These are phyloP conservation scores for Drosophila lowei DNA, from an alignment of 1,140 invertebrate species.

Conservation along the genomic window DNA sequence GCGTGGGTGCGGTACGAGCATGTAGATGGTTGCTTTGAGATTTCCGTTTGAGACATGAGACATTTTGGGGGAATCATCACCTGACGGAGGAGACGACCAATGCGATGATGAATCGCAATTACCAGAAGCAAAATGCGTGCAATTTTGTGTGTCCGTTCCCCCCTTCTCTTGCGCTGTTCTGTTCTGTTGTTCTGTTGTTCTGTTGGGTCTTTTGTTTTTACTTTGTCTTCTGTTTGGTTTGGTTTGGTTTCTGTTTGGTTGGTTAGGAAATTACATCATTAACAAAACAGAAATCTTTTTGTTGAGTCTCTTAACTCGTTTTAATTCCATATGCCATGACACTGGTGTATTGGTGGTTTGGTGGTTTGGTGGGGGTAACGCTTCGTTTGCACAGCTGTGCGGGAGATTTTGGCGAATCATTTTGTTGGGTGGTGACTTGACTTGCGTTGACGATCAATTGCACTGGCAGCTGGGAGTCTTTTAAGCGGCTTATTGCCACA, in stretches of 20 bases:
- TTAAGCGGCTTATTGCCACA: slow-evolving; percentile 66
- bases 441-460: slow-evolving; percentile 22
- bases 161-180: too few relatives aligned
- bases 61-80: slow-evolving; percentile 4
- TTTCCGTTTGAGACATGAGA: not conserved
- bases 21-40: slow-evolving; percentile 11
- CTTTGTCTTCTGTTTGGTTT: slow-evolving; percentile 18
- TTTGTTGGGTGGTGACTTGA: slow-evolving; percentile 7
- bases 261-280: slow-evolving; percentile 65
- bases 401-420: slow-evolving; percentile 48
- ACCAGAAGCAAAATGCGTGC: slow-evolving; percentile 66
- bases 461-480: slow-evolving; percentile 29
- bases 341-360: slow-evolving; percentile 13
- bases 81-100: slow-evolving; percentile 9
- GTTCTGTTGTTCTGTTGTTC: too few relatives aligned
- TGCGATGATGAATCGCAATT: slow-evolving; percentile 54
- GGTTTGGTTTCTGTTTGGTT: slow-evolving; percentile 21
- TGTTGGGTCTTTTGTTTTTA: not conserved
- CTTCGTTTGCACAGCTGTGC: slow-evolving; percentile 43
- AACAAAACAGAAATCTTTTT: slow-evolving; percentile 22
- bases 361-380: slow-evolving; percentile 31
- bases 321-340: slow-evolving; percentile 50
- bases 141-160: slow-evolving; percentile 24
- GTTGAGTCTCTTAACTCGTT: slow-evolving; percentile 32
- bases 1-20: too few relatives aligned